Evolutionary conservation across 2,888 invertebrate genomes (phyloP), one percentile per base, ranked within the genome.

Genomic region (Napeogenes sylphis): DNA sequence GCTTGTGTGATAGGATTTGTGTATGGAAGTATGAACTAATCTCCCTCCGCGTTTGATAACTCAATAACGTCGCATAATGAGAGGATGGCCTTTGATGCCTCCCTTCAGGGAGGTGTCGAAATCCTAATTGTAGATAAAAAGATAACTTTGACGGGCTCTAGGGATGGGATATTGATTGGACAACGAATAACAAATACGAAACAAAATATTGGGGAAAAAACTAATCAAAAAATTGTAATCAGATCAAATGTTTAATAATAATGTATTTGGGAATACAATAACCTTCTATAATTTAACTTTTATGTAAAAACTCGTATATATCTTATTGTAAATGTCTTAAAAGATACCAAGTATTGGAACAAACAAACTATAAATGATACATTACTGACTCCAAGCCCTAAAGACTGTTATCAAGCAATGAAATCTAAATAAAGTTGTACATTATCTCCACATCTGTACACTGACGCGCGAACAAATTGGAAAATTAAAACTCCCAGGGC

Each of bases 81-180:
- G 82, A 83, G 83, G 79, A 77, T 80, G 83, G 83, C 90, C 90
- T 90, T 91, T 90, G 90, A 88, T 81, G 85, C 73, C 67, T 71
- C 59, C 67, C 68, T 64, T 63, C 63, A 51, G 81, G 81, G 84
- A 87, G 83, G 89, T 86, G 90, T 84, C 85, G 81, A 89, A 90
- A 90, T 88, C 89, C 88, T 87, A 90, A 90, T 90, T 90, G 87
- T 79, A 89, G 90, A 90, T 90, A 90, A 89, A 90, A 90, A 90
- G 90, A 90, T 90, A 90, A 88, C 83, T 85, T 83, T 82, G 77
- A 77, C 75, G 75, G 77, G 74, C 64, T 58, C 77, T 73, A 73
- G 73, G 76, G 73, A 75, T 59, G 63, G 58, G 46, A 61, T 61
- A 71, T 67, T 69, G 68, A 68, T 68, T 68, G 63, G 63, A 30